phyloP scores from a whole-genome alignment of 2,888 invertebrate species.

The Tubulanus polymorphus region DNA sequence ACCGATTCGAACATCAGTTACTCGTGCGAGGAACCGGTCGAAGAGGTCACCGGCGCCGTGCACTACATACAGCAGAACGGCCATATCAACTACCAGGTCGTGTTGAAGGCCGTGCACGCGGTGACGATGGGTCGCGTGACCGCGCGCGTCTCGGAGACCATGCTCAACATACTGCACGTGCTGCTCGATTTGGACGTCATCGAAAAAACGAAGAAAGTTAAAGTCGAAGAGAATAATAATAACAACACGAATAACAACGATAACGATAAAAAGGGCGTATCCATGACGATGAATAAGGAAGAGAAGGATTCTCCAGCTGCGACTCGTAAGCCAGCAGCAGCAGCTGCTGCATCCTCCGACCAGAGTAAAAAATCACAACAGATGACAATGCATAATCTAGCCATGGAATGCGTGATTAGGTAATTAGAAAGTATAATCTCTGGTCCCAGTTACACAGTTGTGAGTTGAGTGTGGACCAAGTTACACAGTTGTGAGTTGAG shows the following conservation, averaged over 20 bases:
- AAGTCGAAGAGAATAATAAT: slow-evolving; percentile 9
- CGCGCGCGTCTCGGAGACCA: slow-evolving; percentile 84
- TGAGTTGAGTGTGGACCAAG: too few species aligned
- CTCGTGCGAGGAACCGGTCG: slow-evolving; percentile 32
- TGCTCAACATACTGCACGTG: slow-evolving; percentile 86
- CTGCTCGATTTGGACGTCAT: slow-evolving; percentile 82
- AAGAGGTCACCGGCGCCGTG: slow-evolving; percentile 72
- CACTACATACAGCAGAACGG: slow-evolving; percentile 94
- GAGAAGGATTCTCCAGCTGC: too few species aligned
- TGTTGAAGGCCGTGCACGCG: slow-evolving; percentile 75
- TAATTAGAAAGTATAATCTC: too few species aligned
- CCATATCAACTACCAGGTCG: slow-evolving; percentile 75
- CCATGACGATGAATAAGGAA: background rate
- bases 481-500: too few species aligned
- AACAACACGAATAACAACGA: slow-evolving; percentile 2
- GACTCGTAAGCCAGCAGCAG: slow-evolving; percentile 9
- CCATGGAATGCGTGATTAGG: slow-evolving; percentile 66
- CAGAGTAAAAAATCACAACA: slow-evolving; percentile 18
- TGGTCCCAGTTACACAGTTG: too few species aligned
- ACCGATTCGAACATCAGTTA: slow-evolving; percentile 50
- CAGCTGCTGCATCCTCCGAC: slow-evolving; percentile 13
- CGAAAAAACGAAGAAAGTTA: slow-evolving; percentile 26
- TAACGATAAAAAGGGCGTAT: background rate
- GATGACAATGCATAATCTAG: slow-evolving; percentile 64
- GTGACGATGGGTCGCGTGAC: slow-evolving; percentile 83